Conservation (phyloP, 2,888 invertebrate species). For the Zaprionus lineosus region DNA sequence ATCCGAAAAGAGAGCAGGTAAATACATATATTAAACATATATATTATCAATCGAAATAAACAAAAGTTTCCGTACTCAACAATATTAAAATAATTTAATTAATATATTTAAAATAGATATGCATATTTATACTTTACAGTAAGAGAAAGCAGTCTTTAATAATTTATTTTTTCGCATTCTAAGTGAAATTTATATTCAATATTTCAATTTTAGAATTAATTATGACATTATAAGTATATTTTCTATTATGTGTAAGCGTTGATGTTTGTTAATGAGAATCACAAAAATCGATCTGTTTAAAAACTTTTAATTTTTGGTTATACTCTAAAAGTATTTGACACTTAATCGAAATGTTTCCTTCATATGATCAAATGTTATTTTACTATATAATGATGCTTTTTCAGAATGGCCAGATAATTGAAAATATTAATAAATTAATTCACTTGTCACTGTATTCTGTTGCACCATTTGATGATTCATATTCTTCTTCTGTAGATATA, state of each 20-base stretch:
- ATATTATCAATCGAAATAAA: too few species aligned
- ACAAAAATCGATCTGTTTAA: conserved; percentile 37
- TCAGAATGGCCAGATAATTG: conserved; percentile 33
- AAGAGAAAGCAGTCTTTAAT: too few species aligned
- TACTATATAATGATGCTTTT: too few species aligned
- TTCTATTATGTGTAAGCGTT: conserved; percentile 39
- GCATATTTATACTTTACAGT: too few species aligned
- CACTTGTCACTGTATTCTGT: conserved; percentile 78
- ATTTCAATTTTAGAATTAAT: too few species aligned
- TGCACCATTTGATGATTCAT: conserved; percentile 78
- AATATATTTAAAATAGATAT: too few species aligned
- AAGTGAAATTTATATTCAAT: conserved; percentile 19
- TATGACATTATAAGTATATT: too few species aligned
- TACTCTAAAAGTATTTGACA: conserved; percentile 40
- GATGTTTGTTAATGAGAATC: conserved; percentile 35
- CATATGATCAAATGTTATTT: too few species aligned
- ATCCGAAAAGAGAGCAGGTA: too few species aligned
- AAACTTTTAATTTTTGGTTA: conserved; percentile 52
- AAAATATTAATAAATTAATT: conserved; percentile 5
- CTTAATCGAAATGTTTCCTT: too few species aligned
- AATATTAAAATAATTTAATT: conserved; percentile 6
- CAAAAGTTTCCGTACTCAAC: too few species aligned
- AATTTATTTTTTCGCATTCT: too few species aligned
- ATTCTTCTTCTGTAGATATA: conserved; percentile 79
- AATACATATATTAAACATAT: not conserved